phyloP scores from a whole-genome alignment of 2,113 vertebrate species.

The Steatornis caripensis region DNA sequence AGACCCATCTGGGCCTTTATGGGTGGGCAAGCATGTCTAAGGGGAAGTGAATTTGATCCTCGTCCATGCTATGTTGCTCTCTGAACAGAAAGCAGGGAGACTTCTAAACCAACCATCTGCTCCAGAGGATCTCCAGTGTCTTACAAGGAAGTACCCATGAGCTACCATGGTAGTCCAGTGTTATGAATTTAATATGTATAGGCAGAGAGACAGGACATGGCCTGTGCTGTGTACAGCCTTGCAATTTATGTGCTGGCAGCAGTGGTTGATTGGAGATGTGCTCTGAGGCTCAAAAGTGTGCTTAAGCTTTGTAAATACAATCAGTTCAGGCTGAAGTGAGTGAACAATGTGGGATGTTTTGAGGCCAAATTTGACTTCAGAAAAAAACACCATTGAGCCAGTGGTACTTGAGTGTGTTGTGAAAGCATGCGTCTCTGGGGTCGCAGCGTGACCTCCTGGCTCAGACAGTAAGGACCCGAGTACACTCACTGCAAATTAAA shows the following conservation, averaged over 20 bases:
- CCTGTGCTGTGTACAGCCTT: conserved; percentile 70
- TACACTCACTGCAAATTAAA: conserved; percentile 57
- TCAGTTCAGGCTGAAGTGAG: conserved; percentile 64
- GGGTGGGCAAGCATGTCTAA: too few relatives aligned
- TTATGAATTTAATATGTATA: conserved; percentile 60
- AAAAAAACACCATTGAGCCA: conserved; percentile 24
- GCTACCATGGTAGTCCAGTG: conserved; percentile 30
- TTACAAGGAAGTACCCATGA: neutral
- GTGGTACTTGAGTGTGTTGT: conserved; percentile 41
- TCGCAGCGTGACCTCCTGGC: neutral
- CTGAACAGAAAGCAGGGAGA: neutral
- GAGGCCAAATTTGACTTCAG: conserved; percentile 58
- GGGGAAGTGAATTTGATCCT: neutral
- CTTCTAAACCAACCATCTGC: neutral
- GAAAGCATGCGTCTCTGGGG: neutral
- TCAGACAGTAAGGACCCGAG: conserved; percentile 16
- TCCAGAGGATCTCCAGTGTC: neutral
- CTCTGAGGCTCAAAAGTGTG: conserved; percentile 68
- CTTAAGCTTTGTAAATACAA: conserved; percentile 86
- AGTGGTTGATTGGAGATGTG: conserved; percentile 55
- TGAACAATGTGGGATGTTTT: conserved; percentile 69
- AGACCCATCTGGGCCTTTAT: neutral
- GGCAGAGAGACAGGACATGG: conserved; percentile 25
- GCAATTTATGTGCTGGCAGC: conserved; percentile 77
- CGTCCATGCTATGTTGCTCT: neutral